These are phyloP conservation scores for Glossophaga mutica DNA, from an alignment of 2,797 vertebrate species.

Conservation along the genomic window DNA sequence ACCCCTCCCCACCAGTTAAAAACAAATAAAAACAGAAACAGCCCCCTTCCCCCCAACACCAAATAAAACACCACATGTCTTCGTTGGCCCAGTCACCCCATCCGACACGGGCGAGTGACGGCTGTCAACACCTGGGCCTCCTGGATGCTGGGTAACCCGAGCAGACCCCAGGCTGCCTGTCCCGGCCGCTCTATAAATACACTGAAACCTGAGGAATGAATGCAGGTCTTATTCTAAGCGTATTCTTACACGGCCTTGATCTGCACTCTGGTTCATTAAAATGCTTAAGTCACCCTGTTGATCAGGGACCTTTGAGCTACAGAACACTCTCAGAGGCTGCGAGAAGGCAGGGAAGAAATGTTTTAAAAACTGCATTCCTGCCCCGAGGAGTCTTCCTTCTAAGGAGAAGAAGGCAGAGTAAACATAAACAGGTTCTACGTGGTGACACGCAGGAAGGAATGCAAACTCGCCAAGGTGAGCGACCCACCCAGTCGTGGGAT, in stretches of 20 bases:
- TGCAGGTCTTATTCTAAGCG: background rate
- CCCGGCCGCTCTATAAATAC: background rate
- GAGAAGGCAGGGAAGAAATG: background rate
- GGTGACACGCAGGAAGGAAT: background rate
- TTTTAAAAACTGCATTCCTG: background rate
- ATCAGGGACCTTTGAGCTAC: background rate
- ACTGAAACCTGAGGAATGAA: background rate
- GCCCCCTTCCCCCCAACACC: background rate
- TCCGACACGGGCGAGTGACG: background rate
- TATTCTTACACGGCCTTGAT: background rate
- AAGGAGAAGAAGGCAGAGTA: background rate
- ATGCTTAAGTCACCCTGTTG: background rate
- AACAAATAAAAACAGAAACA: background rate
- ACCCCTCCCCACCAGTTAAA: background rate
- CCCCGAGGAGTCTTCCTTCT: background rate
- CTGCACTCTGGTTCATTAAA: background rate
- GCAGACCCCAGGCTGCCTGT: background rate
- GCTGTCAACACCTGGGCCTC: background rate
- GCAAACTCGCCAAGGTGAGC: background rate
- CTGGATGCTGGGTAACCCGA: background rate
- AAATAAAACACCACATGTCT: background rate
- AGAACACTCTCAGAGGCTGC: background rate
- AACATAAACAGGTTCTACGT: background rate
- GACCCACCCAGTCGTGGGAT: rapidly evolving
- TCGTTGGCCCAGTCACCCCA: background rate